Conservation (phyloP, 2,113 vertebrate genomes). For the Odobenus rosmarus region DNA sequence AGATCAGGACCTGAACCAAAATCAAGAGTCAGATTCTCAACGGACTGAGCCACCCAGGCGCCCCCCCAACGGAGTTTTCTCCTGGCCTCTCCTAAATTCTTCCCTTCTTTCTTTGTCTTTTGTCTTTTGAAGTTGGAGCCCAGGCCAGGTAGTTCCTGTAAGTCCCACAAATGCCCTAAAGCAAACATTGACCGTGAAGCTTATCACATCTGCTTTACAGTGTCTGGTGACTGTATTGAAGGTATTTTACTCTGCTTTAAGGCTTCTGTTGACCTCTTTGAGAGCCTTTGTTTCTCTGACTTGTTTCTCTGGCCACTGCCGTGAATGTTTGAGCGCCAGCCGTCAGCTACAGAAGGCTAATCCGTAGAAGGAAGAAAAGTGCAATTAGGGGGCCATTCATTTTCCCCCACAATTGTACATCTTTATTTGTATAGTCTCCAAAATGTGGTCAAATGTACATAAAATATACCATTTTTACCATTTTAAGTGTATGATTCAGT, state of each 20-base stretch:
- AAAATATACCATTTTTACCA: not conserved
- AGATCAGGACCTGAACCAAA: not conserved
- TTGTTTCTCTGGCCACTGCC: not conserved
- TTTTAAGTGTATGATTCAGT: not conserved
- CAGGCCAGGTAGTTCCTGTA: not conserved
- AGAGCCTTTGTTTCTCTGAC: not conserved
- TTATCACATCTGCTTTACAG: not conserved
- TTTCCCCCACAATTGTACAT: not conserved
- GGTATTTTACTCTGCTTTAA: not conserved
- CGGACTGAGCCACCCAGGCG: not conserved
- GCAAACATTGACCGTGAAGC: not conserved
- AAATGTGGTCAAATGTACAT: not conserved
- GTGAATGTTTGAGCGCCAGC: too few relatives aligned
- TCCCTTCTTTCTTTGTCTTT: not conserved
- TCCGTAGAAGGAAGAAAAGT: not conserved
- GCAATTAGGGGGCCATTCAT: not conserved
- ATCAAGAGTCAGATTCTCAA: not conserved
- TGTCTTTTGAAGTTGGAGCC: not conserved
- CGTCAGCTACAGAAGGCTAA: not conserved
- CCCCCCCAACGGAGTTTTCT: too few relatives aligned
- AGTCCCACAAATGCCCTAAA: not conserved
- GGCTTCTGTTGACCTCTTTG: not conserved
- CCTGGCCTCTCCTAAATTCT: not conserved
- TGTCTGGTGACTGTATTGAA: not conserved
- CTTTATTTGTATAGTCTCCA: not conserved